Conservation (phyloP, 2,113 vertebrate genomes). For the Athene cunicularia region DNA sequence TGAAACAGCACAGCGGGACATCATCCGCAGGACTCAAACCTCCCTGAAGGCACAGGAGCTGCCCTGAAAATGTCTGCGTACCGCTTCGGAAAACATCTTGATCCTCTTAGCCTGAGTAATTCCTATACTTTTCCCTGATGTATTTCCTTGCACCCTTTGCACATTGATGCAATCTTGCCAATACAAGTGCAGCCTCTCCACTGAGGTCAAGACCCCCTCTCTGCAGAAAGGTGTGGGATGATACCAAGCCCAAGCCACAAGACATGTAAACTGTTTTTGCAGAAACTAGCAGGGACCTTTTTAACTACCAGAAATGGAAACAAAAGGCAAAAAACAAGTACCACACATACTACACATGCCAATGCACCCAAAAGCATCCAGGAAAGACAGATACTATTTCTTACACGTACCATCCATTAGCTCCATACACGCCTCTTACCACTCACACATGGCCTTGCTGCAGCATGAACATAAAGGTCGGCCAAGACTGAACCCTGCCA, state of each 20-base stretch:
- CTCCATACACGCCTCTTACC: background rate
- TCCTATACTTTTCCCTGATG: background rate
- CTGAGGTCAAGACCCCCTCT: background rate
- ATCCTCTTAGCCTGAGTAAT: background rate
- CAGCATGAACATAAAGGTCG: rapidly evolving
- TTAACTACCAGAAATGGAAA: background rate
- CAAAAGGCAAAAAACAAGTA: background rate
- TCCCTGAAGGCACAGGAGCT: background rate
- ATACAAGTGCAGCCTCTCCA: rapidly evolving
- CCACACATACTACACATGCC: background rate
- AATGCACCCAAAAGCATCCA: background rate
- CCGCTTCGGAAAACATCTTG: background rate
- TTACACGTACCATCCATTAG: background rate
- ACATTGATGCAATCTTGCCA: rapidly evolving
- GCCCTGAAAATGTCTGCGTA: rapidly evolving
- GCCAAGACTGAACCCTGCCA: background rate
- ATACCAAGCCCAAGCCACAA: background rate
- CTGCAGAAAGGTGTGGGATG: background rate
- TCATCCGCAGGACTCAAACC: background rate
- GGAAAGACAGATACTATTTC: background rate
- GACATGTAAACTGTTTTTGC: background rate
- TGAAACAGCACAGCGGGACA: background rate
- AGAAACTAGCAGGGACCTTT: background rate
- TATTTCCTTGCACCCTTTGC: background rate
- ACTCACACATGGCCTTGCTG: background rate